phyloP scores from a whole-genome alignment of 2,888 invertebrate genomes.

The Hoplodrina ambigua region DNA sequence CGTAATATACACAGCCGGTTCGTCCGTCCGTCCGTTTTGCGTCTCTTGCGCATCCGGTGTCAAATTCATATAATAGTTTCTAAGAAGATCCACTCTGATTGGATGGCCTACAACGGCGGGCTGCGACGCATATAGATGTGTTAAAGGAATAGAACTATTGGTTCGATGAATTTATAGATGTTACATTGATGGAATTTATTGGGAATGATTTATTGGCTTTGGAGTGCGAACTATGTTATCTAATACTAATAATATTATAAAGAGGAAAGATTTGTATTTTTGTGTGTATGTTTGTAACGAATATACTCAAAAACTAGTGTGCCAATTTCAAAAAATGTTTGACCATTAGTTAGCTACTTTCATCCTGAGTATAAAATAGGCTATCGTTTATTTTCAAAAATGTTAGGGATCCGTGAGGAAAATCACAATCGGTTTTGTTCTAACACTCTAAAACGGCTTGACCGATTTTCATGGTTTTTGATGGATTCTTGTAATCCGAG shows the following conservation, averaged over 20 bases:
- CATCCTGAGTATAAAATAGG: too few species aligned
- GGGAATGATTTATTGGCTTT: constrained; percentile 34
- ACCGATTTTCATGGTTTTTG: too few species aligned
- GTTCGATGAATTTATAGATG: constrained; percentile 44
- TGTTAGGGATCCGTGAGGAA: too few species aligned
- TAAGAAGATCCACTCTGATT: constrained; percentile 69
- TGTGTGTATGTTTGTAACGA: too few species aligned
- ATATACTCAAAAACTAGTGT: too few species aligned
- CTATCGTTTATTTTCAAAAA: too few species aligned
- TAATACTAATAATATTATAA: not conserved
- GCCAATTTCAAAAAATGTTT: too few species aligned
- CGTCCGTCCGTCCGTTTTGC: constrained; percentile 59
- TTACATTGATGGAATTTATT: constrained; percentile 34
- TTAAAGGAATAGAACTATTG: constrained; percentile 22
- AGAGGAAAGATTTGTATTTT: too few species aligned
- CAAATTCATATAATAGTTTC: constrained; percentile 78
- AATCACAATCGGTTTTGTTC: too few species aligned
- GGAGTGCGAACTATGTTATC: constrained; percentile 12
- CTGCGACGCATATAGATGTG: constrained; percentile 41
- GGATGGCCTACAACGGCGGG: constrained; percentile 58
- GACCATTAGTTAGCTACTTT: too few species aligned
- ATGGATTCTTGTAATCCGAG: too few species aligned
- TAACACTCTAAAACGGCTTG: too few species aligned
- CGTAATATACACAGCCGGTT: constrained; percentile 63
- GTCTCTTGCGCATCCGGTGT: constrained; percentile 79